These are phyloP conservation scores for Speoplatyrhinus poulsoni DNA, from an alignment of 2,113 vertebrate species.

Conservation along the genomic window DNA sequence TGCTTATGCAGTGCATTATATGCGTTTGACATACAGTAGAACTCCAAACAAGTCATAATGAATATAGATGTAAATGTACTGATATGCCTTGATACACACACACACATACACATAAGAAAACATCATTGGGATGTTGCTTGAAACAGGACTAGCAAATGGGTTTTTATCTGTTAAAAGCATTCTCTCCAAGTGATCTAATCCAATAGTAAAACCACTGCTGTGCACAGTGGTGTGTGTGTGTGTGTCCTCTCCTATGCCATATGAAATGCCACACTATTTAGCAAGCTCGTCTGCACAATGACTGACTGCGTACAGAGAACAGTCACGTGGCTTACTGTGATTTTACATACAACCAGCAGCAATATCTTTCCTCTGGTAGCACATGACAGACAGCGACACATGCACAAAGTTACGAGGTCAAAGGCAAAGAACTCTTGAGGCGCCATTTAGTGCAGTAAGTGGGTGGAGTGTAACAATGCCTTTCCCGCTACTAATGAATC, in stretches of 20 bases:
- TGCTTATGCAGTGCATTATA: background rate
- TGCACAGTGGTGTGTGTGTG: background rate
- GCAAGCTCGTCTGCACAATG: background rate
- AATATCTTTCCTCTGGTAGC: too few relatives aligned
- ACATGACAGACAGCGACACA: too few relatives aligned
- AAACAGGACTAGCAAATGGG: background rate
- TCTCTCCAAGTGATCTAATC: conserved; percentile 10
- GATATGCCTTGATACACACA: background rate
- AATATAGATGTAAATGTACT: background rate
- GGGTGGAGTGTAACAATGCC: background rate
- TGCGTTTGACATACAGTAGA: background rate
- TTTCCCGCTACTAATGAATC: too few relatives aligned
- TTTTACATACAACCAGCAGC: too few relatives aligned
- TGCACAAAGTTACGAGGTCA: too few relatives aligned
- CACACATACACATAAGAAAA: background rate
- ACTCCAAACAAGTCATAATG: background rate
- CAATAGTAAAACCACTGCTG: conserved; percentile 7
- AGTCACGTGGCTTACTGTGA: too few relatives aligned
- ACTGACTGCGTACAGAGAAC: too few relatives aligned
- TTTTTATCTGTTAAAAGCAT: conserved; percentile 28
- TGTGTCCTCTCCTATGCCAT: conserved; percentile 4
- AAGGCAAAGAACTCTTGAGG: too few relatives aligned
- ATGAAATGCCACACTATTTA: background rate
- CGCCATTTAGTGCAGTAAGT: background rate
- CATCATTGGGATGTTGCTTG: background rate